Base-by-base conservation (phyloP, 1,140 invertebrate genomes). In the Drosophila erecta region DNA sequence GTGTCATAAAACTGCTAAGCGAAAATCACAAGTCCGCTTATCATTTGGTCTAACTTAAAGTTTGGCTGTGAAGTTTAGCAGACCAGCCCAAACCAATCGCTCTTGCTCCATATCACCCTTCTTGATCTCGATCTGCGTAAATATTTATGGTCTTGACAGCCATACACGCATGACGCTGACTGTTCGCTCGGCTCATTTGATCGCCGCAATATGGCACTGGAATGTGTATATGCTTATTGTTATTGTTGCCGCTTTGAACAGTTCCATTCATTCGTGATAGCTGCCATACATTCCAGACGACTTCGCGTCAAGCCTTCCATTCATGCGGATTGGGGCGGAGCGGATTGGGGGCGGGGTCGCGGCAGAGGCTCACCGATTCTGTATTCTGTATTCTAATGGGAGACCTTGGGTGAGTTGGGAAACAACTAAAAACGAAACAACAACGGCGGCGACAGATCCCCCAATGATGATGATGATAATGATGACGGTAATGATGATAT, bases 331-430 rank as follows among this genome's bases (percentile, higher is more conserved):
- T 49, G 24, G 14, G 24, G 47, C 47, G 22, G 46, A 15, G 46
- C 46, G 22, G 37, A 15, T 8, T 6, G 20, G 40, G 51, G 51
- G 14, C 11, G 38, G 40, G 40, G 12, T 11, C 2, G 38, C 14
- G 50, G 27, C 24, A 38, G 30, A 54, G 47, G 30, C 46, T 44
- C 38, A 56, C 14, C 64, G 22, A 54, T 49, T 69, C 46, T 20
- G 35, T 70, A 83, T 83, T 83, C 76, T 24, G 24, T 24, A 24
- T 83, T 84, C 81, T 76, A 85, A 67, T 85, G 64, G 30, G 37
- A 40, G 72, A 79, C 80, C 64, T 57, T 69, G 77, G 57, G 51
- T 30, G 35, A 20, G 59, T 81, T 66, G 67, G 44, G 69, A 59
- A 72, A 35, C 49, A 51, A 17, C 49, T 20, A 20, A 20, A 35